A percentile compares a stretch with the other conserved stretches of the same genome.
These are phyloP conservation scores for Macroramphosus scolopax DNA, from an alignment of 2,797 vertebrate species.

Conservation along the genomic window DNA sequence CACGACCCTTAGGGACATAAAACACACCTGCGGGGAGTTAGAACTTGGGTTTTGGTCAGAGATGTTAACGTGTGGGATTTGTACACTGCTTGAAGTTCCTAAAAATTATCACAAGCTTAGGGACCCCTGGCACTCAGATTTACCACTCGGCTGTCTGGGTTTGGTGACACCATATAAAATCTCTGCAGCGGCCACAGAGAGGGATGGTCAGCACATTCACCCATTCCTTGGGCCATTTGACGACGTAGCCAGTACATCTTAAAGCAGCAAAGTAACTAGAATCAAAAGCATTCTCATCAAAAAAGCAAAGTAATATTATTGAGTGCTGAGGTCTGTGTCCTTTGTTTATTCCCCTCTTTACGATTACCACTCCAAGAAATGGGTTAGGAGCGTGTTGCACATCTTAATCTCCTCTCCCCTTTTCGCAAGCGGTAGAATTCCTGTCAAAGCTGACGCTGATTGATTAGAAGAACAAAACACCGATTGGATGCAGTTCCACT, in stretches of 20 bases:
- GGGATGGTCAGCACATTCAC: slow-evolving; percentile 71
- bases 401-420: not conserved
- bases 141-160: slow-evolving; percentile 47
- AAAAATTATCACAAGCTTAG: slow-evolving; percentile 51
- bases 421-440: slow-evolving; percentile 5
- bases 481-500: slow-evolving; percentile 64
- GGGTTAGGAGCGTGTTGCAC: slow-evolving; percentile 10
- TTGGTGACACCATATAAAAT: slow-evolving; percentile 73
- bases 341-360: not conserved
- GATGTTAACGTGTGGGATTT: slow-evolving; percentile 13
- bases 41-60: slow-evolving; percentile 14
- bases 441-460: slow-evolving; percentile 16
- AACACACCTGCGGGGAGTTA: slow-evolving; percentile 33
- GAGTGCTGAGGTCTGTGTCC: slow-evolving; percentile 2
- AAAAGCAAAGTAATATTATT: slow-evolving; percentile 6
- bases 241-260: slow-evolving; percentile 28
- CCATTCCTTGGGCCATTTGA: slow-evolving; percentile 48
- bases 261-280: slow-evolving; percentile 28
- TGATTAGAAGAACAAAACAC: slow-evolving; percentile 42
- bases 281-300: slow-evolving; percentile 5
- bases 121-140: slow-evolving; percentile 48
- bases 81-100: slow-evolving; percentile 23
- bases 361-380: not conserved
- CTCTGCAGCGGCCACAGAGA: slow-evolving; percentile 48
- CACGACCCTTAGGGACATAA: slow-evolving; percentile 42